Percentiles rank a stretch among this genome's conserved stretches.
phyloP scores from a whole-genome alignment of 1,140 invertebrate species.

The Temnothorax nylanderi region DNA sequence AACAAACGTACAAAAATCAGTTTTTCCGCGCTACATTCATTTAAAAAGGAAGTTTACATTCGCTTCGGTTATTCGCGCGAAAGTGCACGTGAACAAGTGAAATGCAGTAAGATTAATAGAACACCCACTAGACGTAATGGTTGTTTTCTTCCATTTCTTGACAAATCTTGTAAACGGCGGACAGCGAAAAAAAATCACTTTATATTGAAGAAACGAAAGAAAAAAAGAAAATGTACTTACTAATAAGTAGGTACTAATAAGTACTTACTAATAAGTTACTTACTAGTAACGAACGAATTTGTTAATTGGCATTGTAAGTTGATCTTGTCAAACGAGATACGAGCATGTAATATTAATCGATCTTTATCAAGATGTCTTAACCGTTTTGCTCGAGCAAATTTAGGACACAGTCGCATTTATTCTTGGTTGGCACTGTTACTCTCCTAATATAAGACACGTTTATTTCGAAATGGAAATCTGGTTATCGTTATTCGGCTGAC shows the following conservation, averaged over 20 bases:
- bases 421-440: background rate
- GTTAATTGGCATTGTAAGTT: background rate
- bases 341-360: background rate
- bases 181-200: background rate
- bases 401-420: background rate
- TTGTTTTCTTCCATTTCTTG: background rate
- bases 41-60: conserved; percentile 22
- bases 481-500: background rate
- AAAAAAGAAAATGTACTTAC: background rate
- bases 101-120: background rate
- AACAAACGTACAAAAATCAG: conserved; percentile 28
- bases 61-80: background rate
- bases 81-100: background rate
- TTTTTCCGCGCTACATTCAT: background rate
- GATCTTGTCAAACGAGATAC: background rate
- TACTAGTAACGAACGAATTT: background rate
- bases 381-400: background rate
- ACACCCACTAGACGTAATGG: background rate
- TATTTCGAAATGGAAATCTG: background rate
- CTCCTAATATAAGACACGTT: background rate
- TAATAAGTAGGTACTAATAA: too few relatives aligned
- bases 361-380: background rate
- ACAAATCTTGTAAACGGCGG: background rate
- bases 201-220: background rate
- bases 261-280: too few relatives aligned